A percentile compares a stretch with the other conserved stretches of the same genome.
Evolutionary conservation across 2,797 vertebrate genomes (phyloP).

Genomic region (Oreochromis grahami): DNA sequence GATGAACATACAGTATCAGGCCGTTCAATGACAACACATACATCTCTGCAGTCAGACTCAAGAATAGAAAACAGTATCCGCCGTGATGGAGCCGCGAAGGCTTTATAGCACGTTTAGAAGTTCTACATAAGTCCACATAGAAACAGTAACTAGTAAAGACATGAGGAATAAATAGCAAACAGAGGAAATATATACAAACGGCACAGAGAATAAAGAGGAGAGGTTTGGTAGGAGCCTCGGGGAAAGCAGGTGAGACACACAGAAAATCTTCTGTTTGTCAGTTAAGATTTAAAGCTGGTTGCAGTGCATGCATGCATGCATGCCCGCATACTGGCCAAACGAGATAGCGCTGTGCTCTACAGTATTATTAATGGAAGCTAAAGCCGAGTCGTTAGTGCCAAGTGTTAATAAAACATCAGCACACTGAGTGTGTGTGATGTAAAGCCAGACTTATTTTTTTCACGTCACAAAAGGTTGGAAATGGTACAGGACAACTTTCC

Average conservation of each 20-base stretch:
- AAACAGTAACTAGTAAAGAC: background rate
- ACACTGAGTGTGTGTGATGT: accelerated
- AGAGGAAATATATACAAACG: background rate
- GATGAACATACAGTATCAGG: constrained; percentile 4
- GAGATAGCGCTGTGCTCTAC: background rate
- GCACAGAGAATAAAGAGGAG: background rate
- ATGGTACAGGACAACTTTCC: background rate
- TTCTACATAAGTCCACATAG: background rate
- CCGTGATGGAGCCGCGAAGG: background rate
- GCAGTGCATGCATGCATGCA: background rate
- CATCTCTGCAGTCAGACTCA: background rate
- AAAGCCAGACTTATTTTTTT: background rate
- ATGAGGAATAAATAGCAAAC: background rate
- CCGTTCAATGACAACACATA: background rate
- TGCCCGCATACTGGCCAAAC: background rate
- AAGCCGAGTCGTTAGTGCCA: background rate
- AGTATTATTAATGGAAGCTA: too few relatives aligned
- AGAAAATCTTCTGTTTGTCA: background rate
- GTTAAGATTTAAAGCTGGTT: background rate
- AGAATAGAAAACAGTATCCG: accelerated
- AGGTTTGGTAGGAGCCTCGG: accelerated
- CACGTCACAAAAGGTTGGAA: background rate
- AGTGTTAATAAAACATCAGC: background rate
- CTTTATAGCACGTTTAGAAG: accelerated
- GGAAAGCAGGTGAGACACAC: background rate